Percentiles rank a stretch among this genome's conserved stretches.
Conservation (phyloP, 92 coral and sea anemone species). For the Desmophyllum pertusum region DNA sequence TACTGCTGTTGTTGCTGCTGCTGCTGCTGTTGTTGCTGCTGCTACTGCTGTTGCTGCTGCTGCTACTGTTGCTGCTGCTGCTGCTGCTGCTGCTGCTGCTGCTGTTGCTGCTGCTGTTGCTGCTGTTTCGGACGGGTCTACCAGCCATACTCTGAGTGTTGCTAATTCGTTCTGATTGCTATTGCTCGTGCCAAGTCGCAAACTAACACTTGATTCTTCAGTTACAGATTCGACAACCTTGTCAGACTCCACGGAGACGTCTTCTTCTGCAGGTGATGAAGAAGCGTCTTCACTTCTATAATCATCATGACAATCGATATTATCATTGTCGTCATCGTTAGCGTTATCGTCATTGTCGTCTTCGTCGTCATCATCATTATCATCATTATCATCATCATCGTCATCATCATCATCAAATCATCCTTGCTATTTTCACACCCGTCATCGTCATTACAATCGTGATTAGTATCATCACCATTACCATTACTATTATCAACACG, state of each 20-base stretch:
- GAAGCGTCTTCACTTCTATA: background rate
- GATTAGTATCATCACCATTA: background rate
- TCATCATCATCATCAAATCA: too few species aligned
- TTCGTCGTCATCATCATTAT: background rate
- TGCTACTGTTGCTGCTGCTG: too few species aligned
- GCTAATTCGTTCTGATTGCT: background rate
- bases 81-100: too few species aligned
- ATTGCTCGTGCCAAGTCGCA: background rate
- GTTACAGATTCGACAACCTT: too few species aligned
- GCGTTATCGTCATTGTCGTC: background rate
- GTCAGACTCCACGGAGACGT: background rate
- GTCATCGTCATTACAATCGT: background rate
- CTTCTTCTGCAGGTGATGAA: background rate
- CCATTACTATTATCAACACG: background rate
- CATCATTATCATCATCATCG: background rate
- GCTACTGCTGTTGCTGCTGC: too few species aligned
- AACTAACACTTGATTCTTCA: background rate
- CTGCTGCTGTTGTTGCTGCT: too few species aligned
- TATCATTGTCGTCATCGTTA: too few species aligned
- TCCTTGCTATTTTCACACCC: background rate
- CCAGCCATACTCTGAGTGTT: background rate
- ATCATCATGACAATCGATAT: background rate
- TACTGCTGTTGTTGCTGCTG: too few species aligned
- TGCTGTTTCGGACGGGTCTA: background rate
- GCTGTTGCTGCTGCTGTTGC: background rate